Base-by-base conservation (phyloP, 2,888 invertebrate genomes). In the Cryptocheilus praepositus region DNA sequence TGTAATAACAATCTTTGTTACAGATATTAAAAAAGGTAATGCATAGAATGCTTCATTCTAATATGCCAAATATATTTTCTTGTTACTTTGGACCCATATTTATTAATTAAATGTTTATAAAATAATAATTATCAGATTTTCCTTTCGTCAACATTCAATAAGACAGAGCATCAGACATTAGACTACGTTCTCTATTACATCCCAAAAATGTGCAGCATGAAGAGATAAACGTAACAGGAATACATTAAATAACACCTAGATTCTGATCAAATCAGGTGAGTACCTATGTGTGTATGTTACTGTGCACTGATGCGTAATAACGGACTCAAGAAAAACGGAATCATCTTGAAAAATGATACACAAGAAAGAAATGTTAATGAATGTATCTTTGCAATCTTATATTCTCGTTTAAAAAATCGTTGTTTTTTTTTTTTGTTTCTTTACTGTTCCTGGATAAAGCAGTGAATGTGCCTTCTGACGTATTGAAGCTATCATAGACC, bases 101-200 rank as follows among this genome's bases (percentile, higher is more conserved):
- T 70, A 68, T 76, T 71, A 68, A 60, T 66, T 63, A 65, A 79
- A 76, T 69, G 56, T 76, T 76, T 68, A 73, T 68, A 78, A 65
- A 67, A 68, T 66, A 78, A 70, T 62, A 49, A 58, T 28, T 61
- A 46, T 63, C 57, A 53, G 61, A 44, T 61, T 49, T 56, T 18
- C 54, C 8, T 16, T 43, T 19, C n/a, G 15, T 44, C 22, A 19
- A 22, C 44, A 21, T 44, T 5, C 56, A 44, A 22, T 25, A 49
- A 46, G 16, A 58, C 36, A 11, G 36, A 36, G n/a, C 18, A 57
- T 22, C 19, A 22, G 43, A 21, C 21, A 44, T 36, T 13, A 56
- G 21, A 21, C 21, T 44, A 56, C 44, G 4, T 7, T 4, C 5
- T 18, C 49, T 16, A 7, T n/a, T 44, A 56, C 44, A 44, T 15